phyloP scores from a whole-genome alignment of 2,797 vertebrate species.

The Pangasius larnaudii region DNA sequence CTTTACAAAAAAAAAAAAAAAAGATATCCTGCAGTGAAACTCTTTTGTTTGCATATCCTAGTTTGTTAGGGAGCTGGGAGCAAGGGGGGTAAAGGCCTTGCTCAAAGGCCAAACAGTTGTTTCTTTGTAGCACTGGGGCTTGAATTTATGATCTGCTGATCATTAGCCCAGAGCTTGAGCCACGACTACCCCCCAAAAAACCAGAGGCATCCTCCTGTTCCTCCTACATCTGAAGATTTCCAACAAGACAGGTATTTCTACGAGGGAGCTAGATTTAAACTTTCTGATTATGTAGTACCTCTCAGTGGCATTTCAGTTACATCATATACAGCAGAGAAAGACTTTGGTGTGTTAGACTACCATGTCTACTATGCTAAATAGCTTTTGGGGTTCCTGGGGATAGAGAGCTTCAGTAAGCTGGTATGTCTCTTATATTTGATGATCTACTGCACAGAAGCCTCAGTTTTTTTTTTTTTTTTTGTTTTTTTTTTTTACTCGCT shows the following conservation, averaged over 20 bases:
- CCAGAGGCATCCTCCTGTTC: background rate
- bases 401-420: background rate
- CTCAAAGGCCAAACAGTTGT: background rate
- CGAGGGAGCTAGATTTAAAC: background rate
- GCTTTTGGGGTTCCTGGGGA: background rate
- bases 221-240: background rate
- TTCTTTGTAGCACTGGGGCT: background rate
- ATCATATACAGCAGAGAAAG: background rate
- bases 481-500: background rate
- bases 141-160: background rate
- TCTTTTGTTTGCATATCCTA: too few species aligned
- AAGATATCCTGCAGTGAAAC: too few species aligned
- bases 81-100: background rate
- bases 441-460: too few species aligned
- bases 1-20: background rate
- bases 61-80: background rate
- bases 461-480: too few species aligned
- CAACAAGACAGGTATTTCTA: too few species aligned
- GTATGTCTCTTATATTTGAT: background rate
- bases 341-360: background rate
- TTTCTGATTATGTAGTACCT: background rate
- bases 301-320: background rate
- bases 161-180: background rate
- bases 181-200: background rate
- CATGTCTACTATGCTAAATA: background rate